phyloP scores from a whole-genome alignment of 2,888 invertebrate species.

The Acleris emargana region DNA sequence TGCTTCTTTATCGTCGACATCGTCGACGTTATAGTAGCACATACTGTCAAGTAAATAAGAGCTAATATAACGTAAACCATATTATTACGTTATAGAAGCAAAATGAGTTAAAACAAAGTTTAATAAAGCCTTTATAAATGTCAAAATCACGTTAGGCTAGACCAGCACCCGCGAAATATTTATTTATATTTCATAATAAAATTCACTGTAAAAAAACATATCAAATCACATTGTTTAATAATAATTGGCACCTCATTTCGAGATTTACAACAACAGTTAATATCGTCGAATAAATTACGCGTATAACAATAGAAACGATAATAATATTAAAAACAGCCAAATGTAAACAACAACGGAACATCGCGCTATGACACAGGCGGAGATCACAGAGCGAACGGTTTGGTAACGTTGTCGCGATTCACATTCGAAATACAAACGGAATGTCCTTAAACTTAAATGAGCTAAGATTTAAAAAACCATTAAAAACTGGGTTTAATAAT shows the following conservation, averaged over 20 bases:
- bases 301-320: conserved; percentile 34
- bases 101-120: too few species aligned
- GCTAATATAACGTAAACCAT: too few species aligned
- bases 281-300: conserved; percentile 14
- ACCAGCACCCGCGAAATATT: too few species aligned
- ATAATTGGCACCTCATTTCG: conserved; percentile 20
- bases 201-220: too few species aligned
- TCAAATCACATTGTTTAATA: not conserved
- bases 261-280: conserved; percentile 13
- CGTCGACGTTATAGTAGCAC: too few species aligned
- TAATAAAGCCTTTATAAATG: too few species aligned
- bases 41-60: too few species aligned
- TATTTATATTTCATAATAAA: too few species aligned
- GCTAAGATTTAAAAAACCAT: not conserved
- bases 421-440: conserved; percentile 30
- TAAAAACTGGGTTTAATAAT: too few species aligned
- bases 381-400: conserved; percentile 47
- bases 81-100: too few species aligned
- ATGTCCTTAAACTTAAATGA: conserved; percentile 26
- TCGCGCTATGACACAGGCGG: conserved; percentile 48
- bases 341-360: conserved; percentile 45
- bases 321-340: conserved; percentile 61
- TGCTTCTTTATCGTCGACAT: too few species aligned
- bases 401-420: conserved; percentile 9
- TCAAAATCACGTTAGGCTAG: too few species aligned